Conservation (phyloP, 1,140 invertebrate species). For the Drosophila busckii region DNA sequence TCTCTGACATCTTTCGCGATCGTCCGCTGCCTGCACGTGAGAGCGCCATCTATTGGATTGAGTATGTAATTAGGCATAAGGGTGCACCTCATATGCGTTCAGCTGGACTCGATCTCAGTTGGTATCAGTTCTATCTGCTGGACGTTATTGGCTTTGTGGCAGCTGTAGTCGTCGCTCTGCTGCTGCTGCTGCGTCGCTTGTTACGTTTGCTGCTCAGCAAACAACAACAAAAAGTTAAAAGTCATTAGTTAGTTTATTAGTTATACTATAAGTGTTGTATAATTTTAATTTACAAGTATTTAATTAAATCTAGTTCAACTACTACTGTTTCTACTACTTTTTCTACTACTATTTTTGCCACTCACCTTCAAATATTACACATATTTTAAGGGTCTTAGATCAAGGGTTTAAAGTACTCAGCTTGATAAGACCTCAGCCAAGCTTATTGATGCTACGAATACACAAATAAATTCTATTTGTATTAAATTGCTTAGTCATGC, state of each 20-base stretch:
- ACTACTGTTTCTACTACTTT: too few species aligned
- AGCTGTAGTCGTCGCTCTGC: background rate
- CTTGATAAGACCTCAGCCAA: too few species aligned
- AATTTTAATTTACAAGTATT: too few species aligned
- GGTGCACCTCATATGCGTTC: constrained; percentile 81
- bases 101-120: constrained; percentile 80
- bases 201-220: constrained; percentile 21
- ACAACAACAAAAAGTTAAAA: constrained; percentile 21
- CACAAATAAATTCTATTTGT: too few species aligned
- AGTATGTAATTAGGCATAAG: constrained; percentile 82
- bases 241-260: background rate
- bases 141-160: constrained; percentile 79
- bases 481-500: too few species aligned
- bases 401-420: too few species aligned
- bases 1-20: constrained; percentile 81
- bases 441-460: too few species aligned
- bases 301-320: too few species aligned
- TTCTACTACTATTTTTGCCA: too few species aligned
- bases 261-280: too few species aligned
- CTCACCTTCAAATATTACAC: too few species aligned
- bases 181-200: constrained; percentile 6
- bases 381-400: too few species aligned
- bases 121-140: constrained; percentile 83
- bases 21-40: constrained; percentile 80
- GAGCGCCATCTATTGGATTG: constrained; percentile 82